Percentiles rank a stretch among this genome's conserved stretches.
Conservation (phyloP, 2,797 vertebrate species). For the Cichlasoma orientale region DNA sequence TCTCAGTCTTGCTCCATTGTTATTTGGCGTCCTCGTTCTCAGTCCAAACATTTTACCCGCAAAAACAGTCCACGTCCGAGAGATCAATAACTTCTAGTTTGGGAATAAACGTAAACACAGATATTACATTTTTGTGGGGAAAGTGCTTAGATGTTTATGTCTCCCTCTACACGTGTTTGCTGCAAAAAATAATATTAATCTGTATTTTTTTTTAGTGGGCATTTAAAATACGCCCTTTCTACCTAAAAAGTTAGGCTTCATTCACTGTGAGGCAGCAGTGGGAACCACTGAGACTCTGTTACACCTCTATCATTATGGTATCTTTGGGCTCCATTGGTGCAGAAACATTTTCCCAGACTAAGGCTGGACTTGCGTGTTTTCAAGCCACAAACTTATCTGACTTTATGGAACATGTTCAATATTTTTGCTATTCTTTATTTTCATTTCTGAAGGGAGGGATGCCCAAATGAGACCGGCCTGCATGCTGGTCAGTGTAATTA, state of each 20-base stretch:
- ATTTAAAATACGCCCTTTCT: not conserved
- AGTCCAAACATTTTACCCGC: not conserved
- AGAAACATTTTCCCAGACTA: not conserved
- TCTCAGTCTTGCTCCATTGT: not conserved
- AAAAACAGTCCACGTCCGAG: not conserved
- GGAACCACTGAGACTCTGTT: not conserved
- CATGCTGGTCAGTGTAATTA: slow-evolving; percentile 6
- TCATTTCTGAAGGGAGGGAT: not conserved
- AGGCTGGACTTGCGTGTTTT: not conserved
- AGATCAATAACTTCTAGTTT: not conserved
- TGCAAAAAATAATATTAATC: not conserved
- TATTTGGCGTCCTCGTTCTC: not conserved
- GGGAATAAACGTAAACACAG: not conserved
- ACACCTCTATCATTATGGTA: not conserved
- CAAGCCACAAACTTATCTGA: not conserved
- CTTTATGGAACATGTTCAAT: not conserved
- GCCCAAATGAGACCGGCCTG: not conserved
- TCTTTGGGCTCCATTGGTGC: not conserved
- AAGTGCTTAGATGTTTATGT: not conserved
- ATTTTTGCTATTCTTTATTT: slow-evolving; percentile 1
- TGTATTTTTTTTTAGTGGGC: not conserved
- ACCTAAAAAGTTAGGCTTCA: not conserved
- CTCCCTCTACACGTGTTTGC: not conserved
- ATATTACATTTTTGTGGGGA: not conserved
- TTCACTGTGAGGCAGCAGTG: not conserved